Base-by-base conservation (phyloP, 92 coral and sea anemone species). In the Desmophyllum pertusum region DNA sequence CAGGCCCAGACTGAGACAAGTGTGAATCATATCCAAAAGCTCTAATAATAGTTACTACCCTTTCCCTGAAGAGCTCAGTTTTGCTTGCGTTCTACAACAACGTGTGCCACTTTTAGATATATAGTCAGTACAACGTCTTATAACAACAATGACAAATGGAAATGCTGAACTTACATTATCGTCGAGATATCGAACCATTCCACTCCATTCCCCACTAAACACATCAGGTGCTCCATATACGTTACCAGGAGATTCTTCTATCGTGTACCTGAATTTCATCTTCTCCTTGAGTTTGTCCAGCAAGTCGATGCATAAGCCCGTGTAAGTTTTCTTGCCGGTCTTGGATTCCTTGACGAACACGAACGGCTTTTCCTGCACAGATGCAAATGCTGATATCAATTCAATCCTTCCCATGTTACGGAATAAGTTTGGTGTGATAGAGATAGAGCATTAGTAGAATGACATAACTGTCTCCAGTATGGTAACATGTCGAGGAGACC, bases 251-350 rank as follows among this genome's bases (percentile, higher is more conserved):
- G 92, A 84, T 59, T 70, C 82, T 66, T 93, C 86, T 42, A 93
- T 85, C 30, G 83, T 85, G 84, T 89, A 93, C 48, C 89, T 81
- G 75, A 93, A 93, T 67, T 84, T 90, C 88, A 93, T 78, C 79
- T 43, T 69, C 50, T 93, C 86, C 45, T 85, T 70, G 1, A 93
- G 85, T 64, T 93, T 82, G 10, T 90, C 85, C 15, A 93, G 69
- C 76, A 93, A 75, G 43, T 93, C 96, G 30, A 93, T 85, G 41
- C 96, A 93, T 40, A 87, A 78, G 2, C 96, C 96, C 10, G 86
- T 71, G 75, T 77, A 90, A 1, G 67, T 73, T 36, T 68, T 83
- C 40, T 88, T 37, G 27, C 96, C 96, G 48, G 73, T 83, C 31
- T 57, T 68, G 14, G 84, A 76, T 43, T 68, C 73, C 88, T 87